phyloP scores from a whole-genome alignment of 2,113 vertebrate species.

The Cyanoliseus patagonus region DNA sequence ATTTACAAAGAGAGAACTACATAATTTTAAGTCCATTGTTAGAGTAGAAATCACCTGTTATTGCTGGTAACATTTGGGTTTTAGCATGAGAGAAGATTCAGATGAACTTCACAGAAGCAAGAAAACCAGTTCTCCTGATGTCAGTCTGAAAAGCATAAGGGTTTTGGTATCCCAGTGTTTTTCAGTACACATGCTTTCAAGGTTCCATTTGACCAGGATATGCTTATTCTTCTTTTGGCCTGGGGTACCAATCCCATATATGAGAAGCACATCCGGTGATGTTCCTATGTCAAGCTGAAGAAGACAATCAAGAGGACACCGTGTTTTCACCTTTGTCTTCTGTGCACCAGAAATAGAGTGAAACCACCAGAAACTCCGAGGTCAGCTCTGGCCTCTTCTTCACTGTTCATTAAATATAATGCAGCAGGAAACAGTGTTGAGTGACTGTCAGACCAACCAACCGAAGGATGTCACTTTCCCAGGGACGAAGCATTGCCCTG shows the following conservation, averaged over 20 bases:
- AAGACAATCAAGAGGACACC: background rate
- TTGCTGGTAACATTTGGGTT: background rate
- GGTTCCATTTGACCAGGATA: background rate
- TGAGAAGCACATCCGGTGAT: rapidly evolving
- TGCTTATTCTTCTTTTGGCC: background rate
- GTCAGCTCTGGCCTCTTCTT: background rate
- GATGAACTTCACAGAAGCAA: background rate
- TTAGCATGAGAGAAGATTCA: background rate
- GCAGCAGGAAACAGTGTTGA: background rate
- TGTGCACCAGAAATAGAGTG: background rate
- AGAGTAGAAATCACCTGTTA: background rate
- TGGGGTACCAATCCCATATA: rapidly evolving
- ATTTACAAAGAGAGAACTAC: background rate
- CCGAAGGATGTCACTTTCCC: background rate
- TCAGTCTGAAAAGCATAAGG: background rate
- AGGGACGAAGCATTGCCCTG: rapidly evolving
- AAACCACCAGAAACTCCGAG: background rate
- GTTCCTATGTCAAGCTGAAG: background rate
- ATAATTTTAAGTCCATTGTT: background rate
- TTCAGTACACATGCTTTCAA: background rate
- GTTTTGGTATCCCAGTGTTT: background rate
- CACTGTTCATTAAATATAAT: rapidly evolving
- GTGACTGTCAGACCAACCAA: background rate
- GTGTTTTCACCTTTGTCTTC: background rate
- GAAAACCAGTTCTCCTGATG: background rate